Evolutionary conservation across 2,797 vertebrate species (phyloP).

Genomic region (Tachyglossus aculeatus): DNA sequence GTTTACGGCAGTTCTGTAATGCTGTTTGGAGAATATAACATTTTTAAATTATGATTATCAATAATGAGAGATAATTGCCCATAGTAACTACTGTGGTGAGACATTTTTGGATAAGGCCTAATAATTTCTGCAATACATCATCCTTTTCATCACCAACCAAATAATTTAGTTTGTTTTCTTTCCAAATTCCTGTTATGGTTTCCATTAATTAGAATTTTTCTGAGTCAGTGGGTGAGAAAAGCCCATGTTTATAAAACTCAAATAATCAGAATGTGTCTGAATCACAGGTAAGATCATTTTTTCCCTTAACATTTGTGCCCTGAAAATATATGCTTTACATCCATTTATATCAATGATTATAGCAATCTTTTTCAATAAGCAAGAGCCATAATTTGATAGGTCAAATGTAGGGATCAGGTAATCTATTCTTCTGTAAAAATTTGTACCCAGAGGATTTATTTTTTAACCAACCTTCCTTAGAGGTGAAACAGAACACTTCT

Average conservation of each 20-base stretch:
- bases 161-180: background rate
- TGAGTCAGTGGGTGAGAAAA: background rate
- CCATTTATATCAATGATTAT: background rate
- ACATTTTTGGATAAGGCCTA: background rate
- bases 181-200: background rate
- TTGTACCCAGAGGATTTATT: background rate
- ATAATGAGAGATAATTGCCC: background rate
- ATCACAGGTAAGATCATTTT: background rate
- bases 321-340: background rate
- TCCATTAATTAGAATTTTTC: background rate
- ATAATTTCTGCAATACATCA: background rate
- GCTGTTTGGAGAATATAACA: background rate
- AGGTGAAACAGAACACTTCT: no score
- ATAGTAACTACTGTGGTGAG: no score
- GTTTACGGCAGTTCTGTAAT: background rate
- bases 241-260: slow-evolving; percentile 3
- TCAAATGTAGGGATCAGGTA: slow-evolving; percentile 24
- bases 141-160: slow-evolving; percentile 1
- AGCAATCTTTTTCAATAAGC: slow-evolving; percentile 12
- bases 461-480: no score
- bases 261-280: background rate
- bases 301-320: background rate
- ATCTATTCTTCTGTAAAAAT: background rate
- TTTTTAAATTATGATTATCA: background rate
- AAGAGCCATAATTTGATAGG: background rate